Evolutionary conservation across 2,888 invertebrate genomes (phyloP).

Genomic region (Drosophila pseudotalamancana): DNA sequence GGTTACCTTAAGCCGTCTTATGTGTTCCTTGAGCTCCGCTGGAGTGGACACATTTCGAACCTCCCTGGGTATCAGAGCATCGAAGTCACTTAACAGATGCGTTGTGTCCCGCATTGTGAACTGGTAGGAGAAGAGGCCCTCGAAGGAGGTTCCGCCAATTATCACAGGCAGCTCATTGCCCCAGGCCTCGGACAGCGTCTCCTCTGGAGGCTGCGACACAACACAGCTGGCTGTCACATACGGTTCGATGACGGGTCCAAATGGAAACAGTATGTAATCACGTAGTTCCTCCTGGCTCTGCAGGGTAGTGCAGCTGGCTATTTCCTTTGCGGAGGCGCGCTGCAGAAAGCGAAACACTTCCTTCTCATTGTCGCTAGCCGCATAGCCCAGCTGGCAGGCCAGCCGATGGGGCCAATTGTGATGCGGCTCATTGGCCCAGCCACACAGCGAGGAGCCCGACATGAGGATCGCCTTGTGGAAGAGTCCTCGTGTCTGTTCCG

Average conservation of each 20-base stretch:
- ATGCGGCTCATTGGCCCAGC: slow-evolving; percentile 75
- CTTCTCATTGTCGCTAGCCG: slow-evolving; percentile 82
- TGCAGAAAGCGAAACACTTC: slow-evolving; percentile 70
- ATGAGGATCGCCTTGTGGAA: slow-evolving; percentile 82
- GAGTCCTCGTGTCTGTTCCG: slow-evolving; percentile 83
- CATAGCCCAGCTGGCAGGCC: slow-evolving; percentile 80
- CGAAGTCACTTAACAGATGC: slow-evolving; percentile 55
- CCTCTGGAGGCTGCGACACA: slow-evolving; percentile 59
- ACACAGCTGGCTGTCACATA: slow-evolving; percentile 75
- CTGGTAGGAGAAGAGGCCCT: slow-evolving; percentile 79
- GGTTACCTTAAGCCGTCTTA: slow-evolving; percentile 45
- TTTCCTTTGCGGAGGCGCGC: slow-evolving; percentile 44
- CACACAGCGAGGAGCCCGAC: slow-evolving; percentile 79
- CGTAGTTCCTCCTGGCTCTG: slow-evolving; percentile 64
- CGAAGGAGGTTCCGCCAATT: slow-evolving; percentile 81
- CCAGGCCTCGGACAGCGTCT: slow-evolving; percentile 77
- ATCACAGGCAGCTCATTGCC: slow-evolving; percentile 80
- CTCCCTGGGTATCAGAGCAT: slow-evolving; percentile 71
- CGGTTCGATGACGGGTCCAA: slow-evolving; percentile 80
- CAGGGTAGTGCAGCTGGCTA: slow-evolving; percentile 55
- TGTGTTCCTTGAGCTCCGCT: slow-evolving; percentile 50
- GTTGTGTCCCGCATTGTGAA: slow-evolving; percentile 37
- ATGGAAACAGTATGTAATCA: slow-evolving; percentile 67
- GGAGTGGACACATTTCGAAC: slow-evolving; percentile 53
- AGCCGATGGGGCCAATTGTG: slow-evolving; percentile 76